These are phyloP conservation scores for Lagorchestes hirsutus DNA, from an alignment of 2,797 vertebrate species.

Conservation along the genomic window DNA sequence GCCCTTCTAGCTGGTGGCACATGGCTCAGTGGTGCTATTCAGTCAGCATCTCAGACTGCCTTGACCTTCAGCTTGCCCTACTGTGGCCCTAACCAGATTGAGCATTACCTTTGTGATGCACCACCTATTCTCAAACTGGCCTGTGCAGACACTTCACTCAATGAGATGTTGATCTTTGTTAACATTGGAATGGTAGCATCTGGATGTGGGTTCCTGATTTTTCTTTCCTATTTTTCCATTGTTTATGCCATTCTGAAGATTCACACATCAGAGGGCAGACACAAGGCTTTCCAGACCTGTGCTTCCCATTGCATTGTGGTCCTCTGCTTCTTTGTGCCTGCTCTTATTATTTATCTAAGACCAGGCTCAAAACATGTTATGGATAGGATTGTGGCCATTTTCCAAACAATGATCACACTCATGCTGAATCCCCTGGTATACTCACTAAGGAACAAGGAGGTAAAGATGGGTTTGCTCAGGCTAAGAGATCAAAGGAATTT, in stretches of 20 bases:
- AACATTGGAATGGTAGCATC: neutral
- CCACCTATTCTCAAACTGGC: constrained; percentile 69
- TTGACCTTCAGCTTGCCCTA: constrained; percentile 23
- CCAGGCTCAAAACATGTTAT: neutral
- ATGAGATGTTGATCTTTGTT: constrained; percentile 58
- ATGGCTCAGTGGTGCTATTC: constrained; percentile 42
- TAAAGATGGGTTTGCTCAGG: constrained; percentile 38
- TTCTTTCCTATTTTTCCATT: constrained; percentile 32
- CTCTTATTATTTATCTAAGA: constrained; percentile 54
- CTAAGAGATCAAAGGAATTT: neutral
- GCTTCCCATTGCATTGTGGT: constrained; percentile 66
- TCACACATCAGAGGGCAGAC: constrained; percentile 41
- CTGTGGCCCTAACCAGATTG: constrained; percentile 51
- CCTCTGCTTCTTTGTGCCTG: constrained; percentile 55
- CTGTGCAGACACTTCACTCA: constrained; percentile 43
- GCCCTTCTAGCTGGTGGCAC: constrained; percentile 6
- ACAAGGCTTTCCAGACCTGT: constrained; percentile 69
- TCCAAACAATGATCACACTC: constrained; percentile 12
- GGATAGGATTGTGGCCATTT: neutral
- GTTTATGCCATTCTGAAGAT: constrained; percentile 66
- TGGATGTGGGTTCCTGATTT: constrained; percentile 18
- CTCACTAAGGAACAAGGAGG: constrained; percentile 66
- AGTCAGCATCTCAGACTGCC: constrained; percentile 40
- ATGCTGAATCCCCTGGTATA: constrained; percentile 60
- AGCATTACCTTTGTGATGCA: constrained; percentile 69